Conservation (phyloP, 2,888 invertebrate species). For the Parnassius orleans region DNA sequence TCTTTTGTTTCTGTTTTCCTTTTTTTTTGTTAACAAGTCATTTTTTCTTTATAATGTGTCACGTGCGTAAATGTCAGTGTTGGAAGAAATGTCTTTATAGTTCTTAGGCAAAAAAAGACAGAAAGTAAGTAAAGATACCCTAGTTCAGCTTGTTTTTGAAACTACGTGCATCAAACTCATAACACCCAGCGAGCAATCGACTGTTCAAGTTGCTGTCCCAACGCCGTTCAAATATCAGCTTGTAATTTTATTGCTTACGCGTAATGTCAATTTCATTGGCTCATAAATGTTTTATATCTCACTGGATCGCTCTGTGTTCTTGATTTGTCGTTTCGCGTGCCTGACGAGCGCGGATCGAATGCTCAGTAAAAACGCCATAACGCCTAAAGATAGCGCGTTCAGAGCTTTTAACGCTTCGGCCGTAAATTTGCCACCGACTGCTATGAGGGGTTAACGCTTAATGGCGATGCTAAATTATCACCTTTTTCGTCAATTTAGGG, state of each 20-base stretch:
- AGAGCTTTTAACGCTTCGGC: background rate
- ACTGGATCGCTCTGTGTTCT: background rate
- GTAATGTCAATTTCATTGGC: background rate
- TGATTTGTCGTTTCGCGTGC: constrained; percentile 8
- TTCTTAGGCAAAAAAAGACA: no score
- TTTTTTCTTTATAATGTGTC: no score
- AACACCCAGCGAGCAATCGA: no score
- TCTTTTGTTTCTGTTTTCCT: no score
- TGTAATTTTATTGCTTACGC: background rate
- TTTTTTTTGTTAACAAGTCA: no score
- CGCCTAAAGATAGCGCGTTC: background rate
- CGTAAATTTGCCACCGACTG: constrained; percentile 6
- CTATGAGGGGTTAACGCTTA: background rate
- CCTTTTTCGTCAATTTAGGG: background rate
- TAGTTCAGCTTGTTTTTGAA: no score
- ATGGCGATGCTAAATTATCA: background rate
- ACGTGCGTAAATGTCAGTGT: no score
- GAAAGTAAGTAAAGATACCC: no score
- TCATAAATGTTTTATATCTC: background rate
- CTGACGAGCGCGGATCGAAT: background rate
- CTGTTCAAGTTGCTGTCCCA: background rate
- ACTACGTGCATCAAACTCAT: no score
- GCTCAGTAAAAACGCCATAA: constrained; percentile 5
- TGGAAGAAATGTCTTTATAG: no score
- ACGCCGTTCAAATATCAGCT: background rate